A percentile compares a stretch with the other conserved stretches of the same genome.
Evolutionary conservation across 2,113 vertebrate species (phyloP).

Genomic region (Nymphicus hollandicus): DNA sequence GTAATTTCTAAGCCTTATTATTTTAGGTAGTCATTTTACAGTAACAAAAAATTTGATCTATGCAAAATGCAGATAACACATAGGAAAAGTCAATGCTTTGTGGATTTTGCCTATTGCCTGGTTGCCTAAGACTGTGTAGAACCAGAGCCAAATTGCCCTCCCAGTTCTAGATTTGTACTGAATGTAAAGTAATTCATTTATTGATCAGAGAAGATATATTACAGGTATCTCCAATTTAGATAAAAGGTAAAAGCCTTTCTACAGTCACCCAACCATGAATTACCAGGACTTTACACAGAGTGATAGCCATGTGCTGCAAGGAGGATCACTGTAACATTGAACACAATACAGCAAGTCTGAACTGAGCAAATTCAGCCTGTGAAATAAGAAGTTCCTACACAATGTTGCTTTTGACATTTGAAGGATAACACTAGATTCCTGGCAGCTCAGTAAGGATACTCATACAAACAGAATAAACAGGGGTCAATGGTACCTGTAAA

Average conservation of each 20-base stretch:
- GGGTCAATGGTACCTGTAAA: neutral
- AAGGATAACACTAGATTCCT: neutral
- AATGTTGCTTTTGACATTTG: neutral
- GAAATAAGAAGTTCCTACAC: neutral
- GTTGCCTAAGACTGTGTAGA: neutral
- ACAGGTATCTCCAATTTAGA: neutral
- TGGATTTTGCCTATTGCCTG: neutral
- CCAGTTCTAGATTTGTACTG: neutral
- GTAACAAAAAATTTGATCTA: neutral
- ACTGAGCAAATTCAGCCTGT: neutral
- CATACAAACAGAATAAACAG: neutral
- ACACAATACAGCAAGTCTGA: neutral
- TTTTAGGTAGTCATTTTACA: neutral
- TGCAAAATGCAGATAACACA: neutral
- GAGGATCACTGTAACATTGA: neutral
- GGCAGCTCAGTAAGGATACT: neutral
- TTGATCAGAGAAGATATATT: neutral
- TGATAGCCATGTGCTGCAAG: neutral
- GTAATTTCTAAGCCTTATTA: neutral
- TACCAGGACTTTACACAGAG: neutral
- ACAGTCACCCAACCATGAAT: neutral
- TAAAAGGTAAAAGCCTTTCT: neutral
- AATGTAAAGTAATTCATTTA: neutral
- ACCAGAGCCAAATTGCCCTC: neutral
- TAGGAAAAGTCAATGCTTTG: neutral